Base-by-base conservation (phyloP, 2,113 vertebrate species). In the Leucosticte australis region DNA sequence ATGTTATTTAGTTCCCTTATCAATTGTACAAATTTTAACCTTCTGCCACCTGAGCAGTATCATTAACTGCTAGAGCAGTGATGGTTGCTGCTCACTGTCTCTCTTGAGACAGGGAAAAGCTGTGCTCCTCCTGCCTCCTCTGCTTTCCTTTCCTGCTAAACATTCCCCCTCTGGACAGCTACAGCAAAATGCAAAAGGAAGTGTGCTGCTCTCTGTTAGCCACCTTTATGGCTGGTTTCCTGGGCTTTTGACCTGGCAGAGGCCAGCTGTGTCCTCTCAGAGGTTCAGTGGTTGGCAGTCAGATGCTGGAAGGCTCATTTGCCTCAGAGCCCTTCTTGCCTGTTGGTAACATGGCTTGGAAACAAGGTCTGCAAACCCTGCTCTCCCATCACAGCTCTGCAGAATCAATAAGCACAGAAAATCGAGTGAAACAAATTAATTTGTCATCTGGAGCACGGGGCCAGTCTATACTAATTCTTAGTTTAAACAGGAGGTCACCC, bases 331-430 rank as follows among this genome's bases (percentile, higher is more conserved):
- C 33, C 33, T 57, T 62, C 28, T 42, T 68, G 24, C 39, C 63
- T 10, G 1, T 31, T 30, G 26, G 33, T 23, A 21, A 42, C 46
- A 0, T 0, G 13, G 23, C 73, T 71, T 37, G 33, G 52, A 50
- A 67, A 50, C 23, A 18, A 53, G 20, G 27, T 41, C 50, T 46
- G 44, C 15, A 7, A n/a, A 23, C 39, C 33, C 49, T 47, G 67
- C 52, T 2, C 26, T 76, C 4, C 3, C 50, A 11, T 24, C 44
- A 8, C 37, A 9, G 28, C 31, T 70, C 37, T 27, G 9, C 69
- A 90, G 26, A 42, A 23, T 37, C 84, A 74, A 5, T 28, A 44
- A 65, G n/a, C 53, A 15, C 21, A 53, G 28, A 74, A 89, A 81
- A 37, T 3, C 0, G 0, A 50, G 18, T 55, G 30, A 84, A 87